Evolutionary conservation across 1,140 invertebrate genomes (phyloP).

Genomic region (Drosophila burlai): DNA sequence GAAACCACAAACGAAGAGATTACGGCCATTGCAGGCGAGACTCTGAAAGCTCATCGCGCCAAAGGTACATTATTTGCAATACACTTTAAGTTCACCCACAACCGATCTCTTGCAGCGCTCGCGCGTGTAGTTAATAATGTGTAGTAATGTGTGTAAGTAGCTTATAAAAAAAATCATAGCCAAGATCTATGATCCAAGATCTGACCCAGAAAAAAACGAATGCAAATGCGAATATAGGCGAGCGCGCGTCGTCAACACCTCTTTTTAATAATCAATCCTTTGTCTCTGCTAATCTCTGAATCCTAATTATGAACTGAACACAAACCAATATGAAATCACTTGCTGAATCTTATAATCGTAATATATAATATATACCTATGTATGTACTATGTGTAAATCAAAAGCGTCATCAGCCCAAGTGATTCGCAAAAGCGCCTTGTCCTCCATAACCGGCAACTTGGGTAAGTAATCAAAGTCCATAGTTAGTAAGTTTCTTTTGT

Average conservation of each 20-base stretch:
- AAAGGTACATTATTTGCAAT: slow-evolving; percentile 76
- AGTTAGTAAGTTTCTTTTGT: slow-evolving; percentile 60
- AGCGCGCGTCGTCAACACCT: slow-evolving; percentile 19
- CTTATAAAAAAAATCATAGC: slow-evolving; percentile 38
- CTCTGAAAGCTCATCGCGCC: slow-evolving; percentile 74
- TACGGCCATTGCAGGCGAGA: slow-evolving; percentile 91
- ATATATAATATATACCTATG: slow-evolving; percentile 73
- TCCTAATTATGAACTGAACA: slow-evolving; percentile 35
- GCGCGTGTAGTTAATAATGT: slow-evolving; percentile 17
- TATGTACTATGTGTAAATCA: slow-evolving; percentile 78
- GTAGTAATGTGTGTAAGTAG: slow-evolving; percentile 42
- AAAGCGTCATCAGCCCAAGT: slow-evolving; percentile 85
- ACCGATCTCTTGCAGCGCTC: slow-evolving; percentile 47
- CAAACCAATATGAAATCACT: slow-evolving; percentile 63
- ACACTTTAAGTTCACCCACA: slow-evolving; percentile 36
- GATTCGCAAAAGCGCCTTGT: slow-evolving; percentile 85
- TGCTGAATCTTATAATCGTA: slow-evolving; percentile 71
- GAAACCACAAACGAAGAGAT: slow-evolving; percentile 97
- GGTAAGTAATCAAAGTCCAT: slow-evolving; percentile 79
- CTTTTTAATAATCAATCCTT: slow-evolving; percentile 46
- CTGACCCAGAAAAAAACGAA: slow-evolving; percentile 18
- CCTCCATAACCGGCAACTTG: slow-evolving; percentile 84
- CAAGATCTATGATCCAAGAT: slow-evolving; percentile 10
- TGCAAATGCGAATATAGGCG: slow-evolving; percentile 10
- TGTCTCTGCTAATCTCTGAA: slow-evolving; percentile 51